phyloP scores from a whole-genome alignment of 2,888 invertebrate genomes.

The Bursaphelenchus okinawaensis region DNA sequence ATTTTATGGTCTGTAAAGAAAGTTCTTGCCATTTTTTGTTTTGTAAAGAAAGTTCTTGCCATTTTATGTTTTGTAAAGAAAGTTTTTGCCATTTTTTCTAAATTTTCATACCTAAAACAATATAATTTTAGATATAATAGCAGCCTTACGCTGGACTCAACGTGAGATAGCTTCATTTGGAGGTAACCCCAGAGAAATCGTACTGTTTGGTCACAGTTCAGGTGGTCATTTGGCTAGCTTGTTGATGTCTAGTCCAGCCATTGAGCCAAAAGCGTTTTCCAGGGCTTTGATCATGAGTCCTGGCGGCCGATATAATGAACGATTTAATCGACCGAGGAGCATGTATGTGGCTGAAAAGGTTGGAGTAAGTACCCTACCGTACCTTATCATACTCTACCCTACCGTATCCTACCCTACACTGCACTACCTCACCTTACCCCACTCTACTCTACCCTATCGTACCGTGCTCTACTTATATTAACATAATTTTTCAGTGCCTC shows the following conservation, averaged over 20 bases:
- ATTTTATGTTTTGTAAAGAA: not conserved
- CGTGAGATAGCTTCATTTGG: not conserved
- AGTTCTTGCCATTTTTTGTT: not conserved
- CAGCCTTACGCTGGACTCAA: slow-evolving; percentile 11
- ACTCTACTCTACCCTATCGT: no score
- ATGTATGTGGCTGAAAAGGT: not conserved
- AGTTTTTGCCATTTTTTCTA: not conserved
- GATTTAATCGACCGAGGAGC: not conserved
- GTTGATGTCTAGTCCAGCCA: not conserved
- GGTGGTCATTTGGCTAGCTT: not conserved
- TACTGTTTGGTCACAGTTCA: not conserved
- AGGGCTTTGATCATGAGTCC: not conserved
- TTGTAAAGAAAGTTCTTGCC: not conserved
- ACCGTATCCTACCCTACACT: no score
- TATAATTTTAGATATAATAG: slow-evolving; percentile 1
- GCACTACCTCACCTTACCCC: no score
- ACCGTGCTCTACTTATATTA: no score
- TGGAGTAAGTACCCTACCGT: no score
- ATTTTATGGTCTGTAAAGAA: not conserved
- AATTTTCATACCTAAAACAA: no score
- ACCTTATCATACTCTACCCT: no score
- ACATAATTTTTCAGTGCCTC: not conserved
- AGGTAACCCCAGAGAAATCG: not conserved
- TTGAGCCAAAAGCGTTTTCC: not conserved
- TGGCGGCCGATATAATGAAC: not conserved